A percentile compares a stretch with the other conserved stretches of the same genome.
Conservation (phyloP, 64 coral and sea anemone species). For the Actinia tenebrosa region DNA sequence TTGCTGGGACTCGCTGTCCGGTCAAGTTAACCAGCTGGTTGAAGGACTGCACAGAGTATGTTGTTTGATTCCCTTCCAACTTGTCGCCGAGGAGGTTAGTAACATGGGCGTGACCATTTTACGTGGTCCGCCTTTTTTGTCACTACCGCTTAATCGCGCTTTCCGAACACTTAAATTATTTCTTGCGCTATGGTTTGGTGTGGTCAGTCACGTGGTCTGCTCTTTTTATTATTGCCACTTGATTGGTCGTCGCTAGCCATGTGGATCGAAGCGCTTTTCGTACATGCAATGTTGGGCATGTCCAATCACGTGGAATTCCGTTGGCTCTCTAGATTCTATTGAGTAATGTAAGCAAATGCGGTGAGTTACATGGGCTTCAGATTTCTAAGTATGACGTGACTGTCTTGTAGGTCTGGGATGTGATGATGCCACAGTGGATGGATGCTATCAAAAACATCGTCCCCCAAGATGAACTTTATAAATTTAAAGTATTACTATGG, state of each 20-base stretch:
- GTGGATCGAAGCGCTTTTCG: no score
- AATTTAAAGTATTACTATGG: conserved; percentile 89
- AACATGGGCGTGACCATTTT: background rate
- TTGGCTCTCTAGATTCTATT: no score
- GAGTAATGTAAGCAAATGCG: no score
- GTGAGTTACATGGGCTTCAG: no score
- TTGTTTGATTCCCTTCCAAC: conserved; percentile 77
- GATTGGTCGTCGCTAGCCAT: no score
- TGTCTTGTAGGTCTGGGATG: conserved; percentile 78
- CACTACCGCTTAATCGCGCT: background rate
- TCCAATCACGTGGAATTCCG: background rate
- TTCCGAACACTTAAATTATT: no score
- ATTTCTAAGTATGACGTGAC: background rate
- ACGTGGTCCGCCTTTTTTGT: background rate
- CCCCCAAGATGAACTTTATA: conserved; percentile 76
- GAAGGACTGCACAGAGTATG: conserved; percentile 91
- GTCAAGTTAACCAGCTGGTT: conserved; percentile 63
- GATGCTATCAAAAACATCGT: conserved; percentile 81
- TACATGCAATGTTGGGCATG: no score
- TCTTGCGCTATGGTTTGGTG: no score
- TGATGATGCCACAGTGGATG: conserved; percentile 95
- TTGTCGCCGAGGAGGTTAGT: conserved; percentile 68
- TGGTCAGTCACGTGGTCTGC: background rate
- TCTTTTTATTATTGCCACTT: no score
- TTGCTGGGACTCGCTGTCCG: conserved; percentile 72